phyloP scores from a whole-genome alignment of 2,113 vertebrate genomes.

The Mohoua ochrocephala region DNA sequence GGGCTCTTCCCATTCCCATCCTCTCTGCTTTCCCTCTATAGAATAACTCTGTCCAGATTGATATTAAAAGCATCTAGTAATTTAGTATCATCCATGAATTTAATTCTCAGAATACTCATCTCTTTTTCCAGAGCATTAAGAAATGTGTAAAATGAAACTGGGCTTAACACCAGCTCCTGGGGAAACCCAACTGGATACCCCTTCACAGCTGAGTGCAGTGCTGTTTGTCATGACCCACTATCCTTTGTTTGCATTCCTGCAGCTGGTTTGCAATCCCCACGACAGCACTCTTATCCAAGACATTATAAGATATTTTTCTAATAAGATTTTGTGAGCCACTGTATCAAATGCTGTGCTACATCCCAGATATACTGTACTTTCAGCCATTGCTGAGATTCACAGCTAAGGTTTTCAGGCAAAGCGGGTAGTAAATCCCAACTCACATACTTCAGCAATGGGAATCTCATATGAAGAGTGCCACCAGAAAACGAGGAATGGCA shows the following conservation, averaged over 20 bases:
- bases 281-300: background rate
- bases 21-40: background rate
- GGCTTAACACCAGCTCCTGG: background rate
- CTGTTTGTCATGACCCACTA: constrained; percentile 24
- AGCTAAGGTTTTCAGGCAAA: background rate
- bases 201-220: background rate
- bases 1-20: background rate
- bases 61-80: background rate
- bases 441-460: background rate
- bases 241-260: background rate
- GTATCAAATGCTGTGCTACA: background rate
- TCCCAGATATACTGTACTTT: background rate
- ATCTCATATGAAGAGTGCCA: background rate
- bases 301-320: constrained; percentile 27
- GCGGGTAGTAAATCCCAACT: background rate
- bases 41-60: background rate
- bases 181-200: background rate
- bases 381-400: background rate
- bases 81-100: background rate
- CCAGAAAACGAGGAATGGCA: background rate
- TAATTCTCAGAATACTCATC: background rate
- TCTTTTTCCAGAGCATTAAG: constrained; percentile 27
- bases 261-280: background rate
- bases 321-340: constrained; percentile 1
- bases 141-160: constrained; percentile 25